Conservation (phyloP, 1,140 invertebrate genomes). For the Listronotus oregonensis region DNA sequence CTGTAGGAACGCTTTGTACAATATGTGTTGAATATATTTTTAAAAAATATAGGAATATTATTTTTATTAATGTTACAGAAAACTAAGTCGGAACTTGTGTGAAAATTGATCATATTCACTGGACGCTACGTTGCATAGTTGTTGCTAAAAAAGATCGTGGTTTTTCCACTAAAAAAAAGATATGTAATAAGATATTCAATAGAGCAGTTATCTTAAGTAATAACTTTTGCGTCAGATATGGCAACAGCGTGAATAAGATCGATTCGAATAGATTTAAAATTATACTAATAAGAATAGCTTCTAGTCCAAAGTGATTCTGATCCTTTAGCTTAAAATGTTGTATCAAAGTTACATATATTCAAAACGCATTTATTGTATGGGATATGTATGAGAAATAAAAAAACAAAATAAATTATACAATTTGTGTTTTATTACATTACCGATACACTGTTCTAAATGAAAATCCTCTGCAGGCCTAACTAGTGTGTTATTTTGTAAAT, state of each 20-base stretch:
- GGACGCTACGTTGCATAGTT: too few species aligned
- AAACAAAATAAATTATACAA: too few species aligned
- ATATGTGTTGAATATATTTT: slow-evolving; percentile 21
- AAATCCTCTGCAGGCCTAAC: too few species aligned
- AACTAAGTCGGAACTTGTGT: too few species aligned
- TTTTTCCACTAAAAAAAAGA: too few species aligned
- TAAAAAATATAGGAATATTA: not conserved
- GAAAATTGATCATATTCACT: too few species aligned
- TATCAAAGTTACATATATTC: slow-evolving; percentile 53
- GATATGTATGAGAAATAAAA: slow-evolving; percentile 56
- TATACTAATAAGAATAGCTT: slow-evolving; percentile 47
- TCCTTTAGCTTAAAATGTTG: slow-evolving; percentile 56
- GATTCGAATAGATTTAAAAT: slow-evolving; percentile 1
- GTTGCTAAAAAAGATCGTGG: slow-evolving; percentile 1
- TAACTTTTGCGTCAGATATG: not conserved
- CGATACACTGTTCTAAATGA: too few species aligned
- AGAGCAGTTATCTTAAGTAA: too few species aligned
- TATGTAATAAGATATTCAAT: too few species aligned
- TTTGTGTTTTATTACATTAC: too few species aligned
- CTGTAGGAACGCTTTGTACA: not conserved
- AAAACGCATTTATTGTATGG: slow-evolving; percentile 57
- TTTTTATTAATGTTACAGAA: slow-evolving; percentile 12
- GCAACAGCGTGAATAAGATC: not conserved
- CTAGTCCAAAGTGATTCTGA: slow-evolving; percentile 52
- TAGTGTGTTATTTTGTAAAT: too few species aligned